These are phyloP conservation scores for Caenorhabditis virilis DNA, from an alignment of 2,888 invertebrate genomes.

Conservation along the genomic window DNA sequence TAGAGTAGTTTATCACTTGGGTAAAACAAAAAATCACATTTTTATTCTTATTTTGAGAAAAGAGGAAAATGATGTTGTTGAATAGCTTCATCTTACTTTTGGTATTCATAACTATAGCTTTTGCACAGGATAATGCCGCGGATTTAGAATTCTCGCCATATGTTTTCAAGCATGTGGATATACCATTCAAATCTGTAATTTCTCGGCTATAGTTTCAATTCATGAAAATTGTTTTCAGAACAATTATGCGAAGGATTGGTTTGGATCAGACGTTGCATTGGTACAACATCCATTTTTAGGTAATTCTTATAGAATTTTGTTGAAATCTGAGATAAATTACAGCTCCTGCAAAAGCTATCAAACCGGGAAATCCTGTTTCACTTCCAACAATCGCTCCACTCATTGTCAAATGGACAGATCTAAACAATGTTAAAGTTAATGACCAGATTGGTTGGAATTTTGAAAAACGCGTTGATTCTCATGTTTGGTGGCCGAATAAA, in stretches of 20 bases:
- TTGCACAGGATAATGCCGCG: constrained; percentile 44
- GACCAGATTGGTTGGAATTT: constrained; percentile 60
- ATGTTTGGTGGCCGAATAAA: constrained; percentile 63
- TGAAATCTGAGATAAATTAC: neutral
- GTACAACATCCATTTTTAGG: constrained; percentile 52
- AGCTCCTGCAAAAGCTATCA: constrained; percentile 51
- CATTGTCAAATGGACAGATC: constrained; percentile 53
- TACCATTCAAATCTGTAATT: constrained; percentile 58
- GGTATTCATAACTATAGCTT: too few species aligned
- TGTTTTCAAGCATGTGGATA: constrained; percentile 51
- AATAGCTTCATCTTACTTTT: too few species aligned
- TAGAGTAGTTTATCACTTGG: too few species aligned
- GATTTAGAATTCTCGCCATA: constrained; percentile 58
- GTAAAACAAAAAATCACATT: too few species aligned
- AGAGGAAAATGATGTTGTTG: too few species aligned
- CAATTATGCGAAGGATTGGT: constrained; percentile 57
- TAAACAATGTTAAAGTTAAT: constrained; percentile 52
- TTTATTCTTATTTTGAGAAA: too few species aligned
- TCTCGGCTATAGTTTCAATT: neutral
- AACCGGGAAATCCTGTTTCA: constrained; percentile 54
- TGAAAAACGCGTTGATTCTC: constrained; percentile 60
- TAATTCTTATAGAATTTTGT: neutral
- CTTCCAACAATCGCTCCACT: constrained; percentile 60
- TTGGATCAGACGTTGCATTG: constrained; percentile 55
- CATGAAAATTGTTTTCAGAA: constrained; percentile 34